Percentiles rank a stretch among this genome's conserved stretches.
Evolutionary conservation across 2,113 vertebrate species (phyloP).

Genomic region (Lethenteron reissneri): DNA sequence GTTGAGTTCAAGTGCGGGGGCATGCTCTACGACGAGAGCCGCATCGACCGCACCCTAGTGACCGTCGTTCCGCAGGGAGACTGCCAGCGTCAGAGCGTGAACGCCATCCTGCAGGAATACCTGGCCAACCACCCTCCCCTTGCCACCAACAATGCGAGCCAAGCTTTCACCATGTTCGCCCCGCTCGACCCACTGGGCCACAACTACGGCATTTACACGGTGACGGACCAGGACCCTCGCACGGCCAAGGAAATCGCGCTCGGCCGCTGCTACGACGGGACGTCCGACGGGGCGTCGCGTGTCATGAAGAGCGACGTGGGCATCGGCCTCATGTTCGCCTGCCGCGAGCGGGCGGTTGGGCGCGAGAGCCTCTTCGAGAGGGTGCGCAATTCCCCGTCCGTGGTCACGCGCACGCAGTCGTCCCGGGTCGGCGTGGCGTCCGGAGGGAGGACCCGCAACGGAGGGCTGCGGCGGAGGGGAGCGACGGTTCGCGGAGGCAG

Average conservation of each 20-base stretch:
- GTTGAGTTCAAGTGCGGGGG: constrained; percentile 88
- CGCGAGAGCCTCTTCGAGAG: constrained; percentile 65
- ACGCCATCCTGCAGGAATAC: constrained; percentile 54
- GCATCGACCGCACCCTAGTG: constrained; percentile 54
- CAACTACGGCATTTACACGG: constrained; percentile 92
- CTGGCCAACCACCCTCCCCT: constrained; percentile 51
- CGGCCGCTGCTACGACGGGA: constrained; percentile 81
- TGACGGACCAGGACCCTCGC: constrained; percentile 77
- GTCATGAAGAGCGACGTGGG: constrained; percentile 59
- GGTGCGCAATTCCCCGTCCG: constrained; percentile 41
- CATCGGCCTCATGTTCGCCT: constrained; percentile 54
- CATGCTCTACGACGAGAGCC: constrained; percentile 70
- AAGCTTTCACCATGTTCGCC: constrained; percentile 54
- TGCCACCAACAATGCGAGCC: constrained; percentile 29
- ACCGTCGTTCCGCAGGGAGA: constrained; percentile 54
- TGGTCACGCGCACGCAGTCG: no score
- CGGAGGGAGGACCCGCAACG: no score
- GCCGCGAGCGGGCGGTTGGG: constrained; percentile 39
- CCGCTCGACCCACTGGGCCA: constrained; percentile 80
- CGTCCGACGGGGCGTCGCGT: constrained; percentile 74
- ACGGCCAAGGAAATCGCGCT: constrained; percentile 89
- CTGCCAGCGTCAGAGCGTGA: constrained; percentile 36
- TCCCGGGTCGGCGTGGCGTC: no score
- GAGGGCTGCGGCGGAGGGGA: no score
- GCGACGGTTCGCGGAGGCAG: no score